Conservation (phyloP, 2,888 invertebrate species). For the Melangyna quadrimaculata region DNA sequence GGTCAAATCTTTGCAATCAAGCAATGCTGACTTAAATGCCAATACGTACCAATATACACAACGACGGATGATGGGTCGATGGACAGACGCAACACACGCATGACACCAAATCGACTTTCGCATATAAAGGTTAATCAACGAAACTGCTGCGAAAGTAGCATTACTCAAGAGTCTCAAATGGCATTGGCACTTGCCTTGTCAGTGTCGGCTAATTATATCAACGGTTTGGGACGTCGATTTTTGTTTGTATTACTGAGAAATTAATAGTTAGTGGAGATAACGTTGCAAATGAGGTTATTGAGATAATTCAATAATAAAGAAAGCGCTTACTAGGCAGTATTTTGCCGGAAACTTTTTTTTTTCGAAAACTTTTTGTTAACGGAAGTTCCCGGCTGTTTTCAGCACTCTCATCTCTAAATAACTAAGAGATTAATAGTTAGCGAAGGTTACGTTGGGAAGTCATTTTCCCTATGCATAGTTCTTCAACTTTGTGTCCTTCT, state of each 20-base stretch:
- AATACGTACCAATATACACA: neutral
- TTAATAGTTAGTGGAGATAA: neutral
- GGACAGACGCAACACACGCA: neutral
- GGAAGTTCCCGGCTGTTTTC: too few species aligned
- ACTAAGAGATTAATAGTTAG: too few species aligned
- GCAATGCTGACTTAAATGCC: neutral
- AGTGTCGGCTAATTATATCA: constrained; percentile 63
- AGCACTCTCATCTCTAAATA: too few species aligned
- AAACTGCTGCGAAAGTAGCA: constrained; percentile 53
- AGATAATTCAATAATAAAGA: too few species aligned
- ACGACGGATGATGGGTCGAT: too few species aligned
- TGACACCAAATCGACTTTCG: constrained; percentile 46
- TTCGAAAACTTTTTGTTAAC: too few species aligned
- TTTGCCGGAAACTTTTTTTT: too few species aligned
- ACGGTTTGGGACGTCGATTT: constrained; percentile 37
- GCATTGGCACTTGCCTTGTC: constrained; percentile 61
- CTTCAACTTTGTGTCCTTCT: too few species aligned
- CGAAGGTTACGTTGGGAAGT: too few species aligned
- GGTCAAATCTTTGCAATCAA: constrained; percentile 53
- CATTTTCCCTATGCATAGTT: too few species aligned
- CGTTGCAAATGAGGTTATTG: neutral
- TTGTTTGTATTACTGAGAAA: neutral
- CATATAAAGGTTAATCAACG: constrained; percentile 66
- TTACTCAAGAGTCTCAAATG: constrained; percentile 58
- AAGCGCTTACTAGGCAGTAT: too few species aligned